Evolutionary conservation across 2,113 vertebrate genomes (phyloP), one percentile per base, ranked within the genome.

Genomic region (Etheostoma cragini): DNA sequence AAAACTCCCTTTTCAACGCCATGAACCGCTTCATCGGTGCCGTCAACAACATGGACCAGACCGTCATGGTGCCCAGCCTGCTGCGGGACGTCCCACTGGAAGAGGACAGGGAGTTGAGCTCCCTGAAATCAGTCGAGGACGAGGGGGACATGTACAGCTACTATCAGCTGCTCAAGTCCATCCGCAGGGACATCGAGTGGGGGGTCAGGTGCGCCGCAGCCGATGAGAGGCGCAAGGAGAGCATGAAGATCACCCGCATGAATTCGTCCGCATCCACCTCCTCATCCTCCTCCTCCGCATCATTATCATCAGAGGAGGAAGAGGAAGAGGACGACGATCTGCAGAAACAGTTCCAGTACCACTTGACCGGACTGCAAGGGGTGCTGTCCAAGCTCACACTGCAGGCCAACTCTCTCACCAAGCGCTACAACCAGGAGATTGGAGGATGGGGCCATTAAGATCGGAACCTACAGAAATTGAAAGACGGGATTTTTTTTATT

Each of bases 21-120:
- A 99, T 98, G 98, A 97, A 99, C 93, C 96, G 97, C 80, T 99
- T 99, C 91, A 96, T 99, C 68, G 96, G 97, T 67, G 98, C 98
- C 0, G 98, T 99, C 46, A 99, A 98, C 93, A 97, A 98, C 95
- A 99, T 99, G 98, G 98, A 99, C 93, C 96, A 98, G 96, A 99
- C 97, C 8, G 94, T 99, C 84, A 97, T 99, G 98, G 95, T 99
- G 87, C 98, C 98, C 72, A 99, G 96, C 87, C 86, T 99, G 91
- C 95, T 99, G 88, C 96, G 97, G 81, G 98, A 99, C 82, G 96
- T 99, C 86, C 97, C 97, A n/a, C 91, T 97, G 83, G 92, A 94
- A 19, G 91, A 93, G 53, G 91, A 94, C 53, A 83, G 89, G 5
- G 94, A 94, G 64, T 83, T 94, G 89, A 76, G 90, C 82, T 87